phyloP scores from a whole-genome alignment of 2,888 invertebrate genomes.

The Nemoura dubitans region DNA sequence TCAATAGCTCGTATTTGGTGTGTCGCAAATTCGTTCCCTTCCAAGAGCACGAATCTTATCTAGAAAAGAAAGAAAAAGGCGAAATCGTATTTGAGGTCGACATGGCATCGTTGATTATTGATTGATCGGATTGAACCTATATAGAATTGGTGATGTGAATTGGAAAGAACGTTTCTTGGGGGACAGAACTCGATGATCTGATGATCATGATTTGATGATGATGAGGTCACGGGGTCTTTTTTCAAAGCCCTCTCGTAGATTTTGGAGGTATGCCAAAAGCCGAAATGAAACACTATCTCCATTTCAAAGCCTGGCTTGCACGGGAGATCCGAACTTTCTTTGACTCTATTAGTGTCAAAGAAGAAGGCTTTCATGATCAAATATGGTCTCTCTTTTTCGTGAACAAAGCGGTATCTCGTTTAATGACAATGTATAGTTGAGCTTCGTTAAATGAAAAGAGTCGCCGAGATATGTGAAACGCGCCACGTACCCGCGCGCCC shows the following conservation, averaged over 20 bases:
- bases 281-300: constrained; percentile 30
- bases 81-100: constrained; percentile 36
- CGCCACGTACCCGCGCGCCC: background rate
- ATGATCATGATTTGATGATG: constrained; percentile 41
- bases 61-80: constrained; percentile 18
- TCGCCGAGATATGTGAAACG: background rate
- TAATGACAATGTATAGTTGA: background rate
- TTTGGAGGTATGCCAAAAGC: constrained; percentile 32
- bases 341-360: constrained; percentile 12
- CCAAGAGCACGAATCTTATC: constrained; percentile 10
- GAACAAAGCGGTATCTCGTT: background rate
- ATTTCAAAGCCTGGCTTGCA: background rate
- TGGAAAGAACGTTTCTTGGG: constrained; percentile 1
- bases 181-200: constrained; percentile 26
- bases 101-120: constrained; percentile 33
- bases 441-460: background rate
- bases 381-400: background rate
- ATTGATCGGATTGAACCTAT: constrained; percentile 33
- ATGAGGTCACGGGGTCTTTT: constrained; percentile 35
- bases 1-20: background rate
- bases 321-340: constrained; percentile 9
- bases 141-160: constrained; percentile 32
- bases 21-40: background rate
- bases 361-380: background rate
- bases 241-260: background rate